Evolutionary conservation across 2,888 invertebrate genomes (phyloP).

Genomic region (Leucoptera coffeella): DNA sequence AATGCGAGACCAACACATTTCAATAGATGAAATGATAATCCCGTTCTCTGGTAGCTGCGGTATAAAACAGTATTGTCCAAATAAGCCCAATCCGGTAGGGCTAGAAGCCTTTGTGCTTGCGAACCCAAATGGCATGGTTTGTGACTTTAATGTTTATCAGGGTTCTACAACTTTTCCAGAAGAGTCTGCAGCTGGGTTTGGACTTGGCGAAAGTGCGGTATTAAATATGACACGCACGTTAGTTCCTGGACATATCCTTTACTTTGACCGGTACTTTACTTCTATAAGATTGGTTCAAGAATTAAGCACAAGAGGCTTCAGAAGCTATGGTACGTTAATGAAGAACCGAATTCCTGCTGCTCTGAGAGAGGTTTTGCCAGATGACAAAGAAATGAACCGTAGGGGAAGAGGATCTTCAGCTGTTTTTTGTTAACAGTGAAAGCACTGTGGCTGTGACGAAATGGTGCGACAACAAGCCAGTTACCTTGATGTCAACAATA

Average conservation of each 20-base stretch:
- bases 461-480: slow-evolving; percentile 7
- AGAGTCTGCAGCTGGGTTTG: not conserved
- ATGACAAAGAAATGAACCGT: not conserved
- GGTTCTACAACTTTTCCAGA: slow-evolving; percentile 1
- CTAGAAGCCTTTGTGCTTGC: slow-evolving; percentile 8
- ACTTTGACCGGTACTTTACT: slow-evolving; percentile 2
- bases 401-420: not conserved
- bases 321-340: slow-evolving; percentile 1
- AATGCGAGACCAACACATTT: slow-evolving; percentile 5
- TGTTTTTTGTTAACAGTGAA: no score
- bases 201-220: slow-evolving; percentile 1
- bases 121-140: slow-evolving; percentile 10
- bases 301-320: not conserved
- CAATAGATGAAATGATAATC: slow-evolving; percentile 12
- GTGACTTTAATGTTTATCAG: slow-evolving; percentile 7
- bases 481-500: slow-evolving; percentile 6
- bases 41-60: slow-evolving; percentile 11
- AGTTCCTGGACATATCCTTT: slow-evolving; percentile 1
- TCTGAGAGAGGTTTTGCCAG: not conserved
- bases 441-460: slow-evolving; percentile 7
- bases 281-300: not conserved
- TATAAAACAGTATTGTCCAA: slow-evolving; percentile 2
- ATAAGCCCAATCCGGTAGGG: slow-evolving; percentile 2
- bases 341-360: slow-evolving; percentile 2
- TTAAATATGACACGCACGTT: not conserved